Evolutionary conservation across 2,888 invertebrate species (phyloP), one percentile per base, ranked within the genome.

Genomic region (Nineta flava): DNA sequence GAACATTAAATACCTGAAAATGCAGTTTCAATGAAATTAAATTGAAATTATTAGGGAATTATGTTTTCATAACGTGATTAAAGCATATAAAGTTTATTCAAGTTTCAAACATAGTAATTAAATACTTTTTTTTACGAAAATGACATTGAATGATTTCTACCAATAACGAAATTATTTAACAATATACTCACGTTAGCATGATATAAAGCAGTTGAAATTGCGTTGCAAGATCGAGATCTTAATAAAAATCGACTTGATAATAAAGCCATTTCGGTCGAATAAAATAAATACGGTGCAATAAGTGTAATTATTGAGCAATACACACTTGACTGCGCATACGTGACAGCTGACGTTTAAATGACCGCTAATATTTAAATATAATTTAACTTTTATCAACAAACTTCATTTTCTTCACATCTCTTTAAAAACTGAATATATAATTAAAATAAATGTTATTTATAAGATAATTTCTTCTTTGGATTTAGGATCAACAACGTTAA

Each of bases 101-200:
- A 32, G 13, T 19, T 44, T 13, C n/a, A 6, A 16, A 44, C 2
- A 16, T 10, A 17, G 2, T 7, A 44, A 44, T 13, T 44, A 12
- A 9, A 21, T 17, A 44, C 17, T 19, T 12, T 9, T 9, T 19
- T 19, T 44, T 12, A 7, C 6, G 2, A 9, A n/a, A n/a, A 16
- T 21, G 44, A 13, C 17, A 44, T 13, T 16, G n/a, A 44, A 12
- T 17, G 26, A 26, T 26, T 26, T 26, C 7, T 26, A 7, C 26
- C 4, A 26, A 26, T 26, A 26, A 5, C 6, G 26, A 26, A 26
- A 26, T 3, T 5, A 5, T 26, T 26, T 26, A 6, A 6, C 7
- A 26, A 26, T 46, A 5, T 16, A 48, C 21, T 13, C 42, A 48
- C 48, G 26, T 48, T 48, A 26, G 31, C 34, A 42, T 48, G 48